These are phyloP conservation scores for Nematopogon swammerdamellus DNA, from an alignment of 2,888 invertebrate species.

Conservation along the genomic window DNA sequence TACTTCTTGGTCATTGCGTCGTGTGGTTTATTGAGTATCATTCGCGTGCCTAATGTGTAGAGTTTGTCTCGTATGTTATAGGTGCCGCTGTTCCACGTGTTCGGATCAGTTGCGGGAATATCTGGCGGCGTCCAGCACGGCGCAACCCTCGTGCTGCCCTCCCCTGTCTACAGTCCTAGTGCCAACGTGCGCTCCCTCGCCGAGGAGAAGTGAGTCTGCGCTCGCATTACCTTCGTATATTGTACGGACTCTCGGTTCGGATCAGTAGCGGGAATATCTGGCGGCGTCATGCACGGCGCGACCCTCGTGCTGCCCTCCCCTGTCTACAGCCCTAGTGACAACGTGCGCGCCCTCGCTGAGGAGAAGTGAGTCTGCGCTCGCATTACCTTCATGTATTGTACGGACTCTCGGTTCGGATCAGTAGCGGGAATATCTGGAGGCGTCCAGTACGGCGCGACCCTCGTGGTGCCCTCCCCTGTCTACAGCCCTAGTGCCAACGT, in stretches of 20 bases:
- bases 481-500: conserved; percentile 63
- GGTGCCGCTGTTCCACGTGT: conserved; percentile 82
- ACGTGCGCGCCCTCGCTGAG: conserved; percentile 59
- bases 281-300: conserved; percentile 56
- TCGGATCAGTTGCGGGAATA: conserved; percentile 65
- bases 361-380: conserved; percentile 67
- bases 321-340: conserved; percentile 58
- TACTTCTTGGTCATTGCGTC: no score
- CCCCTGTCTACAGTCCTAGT: conserved; percentile 57
- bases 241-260: no score
- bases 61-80: no score
- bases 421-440: conserved; percentile 57
- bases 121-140: conserved; percentile 58
- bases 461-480: conserved; percentile 56
- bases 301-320: conserved; percentile 60
- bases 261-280: conserved; percentile 59
- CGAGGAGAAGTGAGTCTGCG: conserved; percentile 59
- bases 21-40: no score
- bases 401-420: no score
- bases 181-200: conserved; percentile 61
- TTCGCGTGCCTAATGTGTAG: no score
- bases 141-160: conserved; percentile 59
- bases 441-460: conserved; percentile 58
- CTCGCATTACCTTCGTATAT: no score
- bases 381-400: no score